A percentile compares a stretch with the other conserved stretches of the same genome.
Evolutionary conservation across 2,888 invertebrate genomes (phyloP).

Genomic region (Tachina fera): DNA sequence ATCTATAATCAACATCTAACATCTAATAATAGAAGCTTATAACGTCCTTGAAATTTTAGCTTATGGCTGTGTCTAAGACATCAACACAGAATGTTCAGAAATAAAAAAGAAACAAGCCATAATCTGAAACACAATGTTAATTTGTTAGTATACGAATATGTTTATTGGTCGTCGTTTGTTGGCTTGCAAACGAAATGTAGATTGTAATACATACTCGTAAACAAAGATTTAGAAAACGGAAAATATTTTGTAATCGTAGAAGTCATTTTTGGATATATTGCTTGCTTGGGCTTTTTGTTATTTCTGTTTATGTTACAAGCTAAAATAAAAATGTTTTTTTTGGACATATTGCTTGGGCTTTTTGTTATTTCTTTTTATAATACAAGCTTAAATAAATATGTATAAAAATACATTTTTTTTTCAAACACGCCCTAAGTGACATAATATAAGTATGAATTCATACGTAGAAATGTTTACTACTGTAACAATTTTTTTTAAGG

Average conservation of each 20-base stretch:
- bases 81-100: slow-evolving; percentile 41
- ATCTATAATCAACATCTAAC: slow-evolving; percentile 49
- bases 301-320: slow-evolving; percentile 23
- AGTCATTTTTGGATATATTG: slow-evolving; percentile 58
- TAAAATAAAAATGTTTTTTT: slow-evolving; percentile 6
- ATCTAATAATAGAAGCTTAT: slow-evolving; percentile 65
- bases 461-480: not conserved
- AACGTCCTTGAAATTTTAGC: slow-evolving; percentile 69
- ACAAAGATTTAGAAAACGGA: slow-evolving; percentile 41
- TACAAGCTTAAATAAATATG: no score
- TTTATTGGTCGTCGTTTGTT: slow-evolving; percentile 52
- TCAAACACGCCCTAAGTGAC: slow-evolving; percentile 49
- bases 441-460: slow-evolving; percentile 14
- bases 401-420: slow-evolving; percentile 12
- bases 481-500: slow-evolving; percentile 22
- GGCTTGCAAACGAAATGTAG: slow-evolving; percentile 28
- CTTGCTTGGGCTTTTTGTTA: slow-evolving; percentile 19
- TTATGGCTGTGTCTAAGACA: slow-evolving; percentile 65
- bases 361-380: not conserved
- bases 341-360: no score
- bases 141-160: not conserved
- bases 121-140: slow-evolving; percentile 34
- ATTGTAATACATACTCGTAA: slow-evolving; percentile 1
- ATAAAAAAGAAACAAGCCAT: slow-evolving; percentile 38
- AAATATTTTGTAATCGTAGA: slow-evolving; percentile 56